Base-by-base conservation (phyloP, 2,113 vertebrate species). In the Melanocharis versteri region DNA sequence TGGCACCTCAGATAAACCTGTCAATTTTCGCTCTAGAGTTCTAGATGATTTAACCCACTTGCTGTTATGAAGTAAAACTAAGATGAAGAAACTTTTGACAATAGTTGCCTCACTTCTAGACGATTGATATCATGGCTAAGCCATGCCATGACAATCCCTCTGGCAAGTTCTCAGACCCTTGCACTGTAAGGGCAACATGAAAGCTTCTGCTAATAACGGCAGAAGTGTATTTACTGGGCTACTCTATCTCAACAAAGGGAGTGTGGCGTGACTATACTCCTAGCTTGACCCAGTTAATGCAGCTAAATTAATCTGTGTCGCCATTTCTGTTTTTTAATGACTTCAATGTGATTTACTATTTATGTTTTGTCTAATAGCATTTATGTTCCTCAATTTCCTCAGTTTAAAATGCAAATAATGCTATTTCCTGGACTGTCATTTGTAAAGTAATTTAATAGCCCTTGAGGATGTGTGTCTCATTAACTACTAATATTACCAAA, bases 321-420 rank as follows among this genome's bases (percentile, higher is more conserved):
- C 28, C 5, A 40, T 80, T 79, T 91, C 33, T 89, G 15, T 21
- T 73, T 86, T 89, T 77, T 45, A 44, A 44, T 51, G 35, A 50
- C 12, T 69, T 72, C 31, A 56, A 10, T 23, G 31, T 62, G 30
- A 93, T 76, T 87, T 18, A n/a, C 30, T 10, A 35, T 66, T 88
- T 77, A 58, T 42, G 6, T 70, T 88, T 93, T 50, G 22, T 58
- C 24, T 81, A 71, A 80, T 47, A 73, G 6, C 8, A 62, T 54
- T 85, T 77, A 19, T 83, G 6, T 62, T 70, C 51, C 66, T 78
- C 42, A 81, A 3, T 64, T 73, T 89, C 57, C 45, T 85, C 35
- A 47, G 28, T 78, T 83, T 92, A 78, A 89, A 95, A 90, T 92
- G 60, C 51, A 90, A 88, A 97, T 83, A 91, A 61, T 62, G 21